Conservation (phyloP, 2,888 invertebrate species). For the Agrotis clavis region DNA sequence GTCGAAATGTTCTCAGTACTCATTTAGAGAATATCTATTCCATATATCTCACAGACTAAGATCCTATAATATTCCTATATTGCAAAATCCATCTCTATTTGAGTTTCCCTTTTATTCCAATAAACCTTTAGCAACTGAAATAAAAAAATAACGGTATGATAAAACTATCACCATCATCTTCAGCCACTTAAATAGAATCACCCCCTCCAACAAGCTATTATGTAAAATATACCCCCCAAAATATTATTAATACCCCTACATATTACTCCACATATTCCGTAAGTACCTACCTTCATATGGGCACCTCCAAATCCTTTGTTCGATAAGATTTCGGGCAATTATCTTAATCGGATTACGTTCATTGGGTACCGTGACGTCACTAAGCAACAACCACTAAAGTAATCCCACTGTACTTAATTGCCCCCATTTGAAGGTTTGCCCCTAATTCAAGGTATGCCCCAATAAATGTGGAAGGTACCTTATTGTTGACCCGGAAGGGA, state of each 20-base stretch:
- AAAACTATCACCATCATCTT: too few relatives aligned
- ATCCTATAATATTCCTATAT: too few relatives aligned
- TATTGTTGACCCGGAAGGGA: constrained; percentile 54
- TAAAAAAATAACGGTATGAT: too few relatives aligned
- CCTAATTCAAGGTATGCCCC: constrained; percentile 66
- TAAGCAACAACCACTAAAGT: constrained; percentile 88
- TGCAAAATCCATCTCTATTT: too few relatives aligned
- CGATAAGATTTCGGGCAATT: constrained; percentile 88
- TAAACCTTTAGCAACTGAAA: too few relatives aligned
- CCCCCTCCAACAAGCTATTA: neutral
- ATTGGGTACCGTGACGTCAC: constrained; percentile 84
- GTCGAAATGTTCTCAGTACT: too few relatives aligned
- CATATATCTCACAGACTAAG: too few relatives aligned
- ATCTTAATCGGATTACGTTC: constrained; percentile 88
- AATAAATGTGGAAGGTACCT: constrained; percentile 55
- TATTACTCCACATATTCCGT: constrained; percentile 29
- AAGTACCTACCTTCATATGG: constrained; percentile 26
- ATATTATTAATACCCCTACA: constrained; percentile 35
- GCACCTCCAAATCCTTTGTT: constrained; percentile 72
- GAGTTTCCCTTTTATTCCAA: too few relatives aligned
- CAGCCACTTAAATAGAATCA: constrained; percentile 7
- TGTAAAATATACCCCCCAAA: constrained; percentile 15
- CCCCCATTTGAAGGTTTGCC: constrained; percentile 74
- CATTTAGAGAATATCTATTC: too few relatives aligned
- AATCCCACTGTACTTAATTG: constrained; percentile 85